Evolutionary conservation across 2,113 vertebrate species (phyloP).

Genomic region (Erythrolamprus reginae): DNA sequence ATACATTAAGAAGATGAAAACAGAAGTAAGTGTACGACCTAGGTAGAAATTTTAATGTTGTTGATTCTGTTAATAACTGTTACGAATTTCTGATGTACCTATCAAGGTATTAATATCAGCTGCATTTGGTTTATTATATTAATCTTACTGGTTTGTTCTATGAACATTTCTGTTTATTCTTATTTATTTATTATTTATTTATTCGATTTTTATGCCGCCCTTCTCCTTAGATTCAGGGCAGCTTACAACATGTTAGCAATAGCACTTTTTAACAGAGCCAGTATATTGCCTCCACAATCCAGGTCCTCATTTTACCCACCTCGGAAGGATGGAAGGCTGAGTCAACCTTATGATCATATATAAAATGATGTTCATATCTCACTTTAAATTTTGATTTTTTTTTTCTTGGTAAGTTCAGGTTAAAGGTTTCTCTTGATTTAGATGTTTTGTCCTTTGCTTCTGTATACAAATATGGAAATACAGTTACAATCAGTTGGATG

Average conservation of each 20-base stretch:
- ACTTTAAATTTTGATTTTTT: not conserved
- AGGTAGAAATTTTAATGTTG: not conserved
- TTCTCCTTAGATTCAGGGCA: too few species aligned
- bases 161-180: not conserved
- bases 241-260: too few species aligned
- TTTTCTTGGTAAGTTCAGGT: not conserved
- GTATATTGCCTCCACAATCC: too few species aligned
- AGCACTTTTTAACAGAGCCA: too few species aligned
- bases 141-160: not conserved
- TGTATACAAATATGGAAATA: not conserved
- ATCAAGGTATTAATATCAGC: not conserved
- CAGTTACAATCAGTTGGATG: not conserved
- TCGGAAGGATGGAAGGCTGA: too few species aligned
- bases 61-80: constrained; percentile 2
- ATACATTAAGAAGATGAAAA: not conserved
- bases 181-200: too few species aligned
- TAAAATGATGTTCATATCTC: not conserved
- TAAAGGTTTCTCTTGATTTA: not conserved
- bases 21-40: not conserved
- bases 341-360: not conserved
- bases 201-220: too few species aligned
- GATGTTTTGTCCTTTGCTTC: not conserved
- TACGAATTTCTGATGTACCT: not conserved
- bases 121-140: not conserved
- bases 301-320: too few species aligned